Evolutionary conservation across 2,888 invertebrate genomes (phyloP).

Genomic region (Aporophyla lueneburgensis): DNA sequence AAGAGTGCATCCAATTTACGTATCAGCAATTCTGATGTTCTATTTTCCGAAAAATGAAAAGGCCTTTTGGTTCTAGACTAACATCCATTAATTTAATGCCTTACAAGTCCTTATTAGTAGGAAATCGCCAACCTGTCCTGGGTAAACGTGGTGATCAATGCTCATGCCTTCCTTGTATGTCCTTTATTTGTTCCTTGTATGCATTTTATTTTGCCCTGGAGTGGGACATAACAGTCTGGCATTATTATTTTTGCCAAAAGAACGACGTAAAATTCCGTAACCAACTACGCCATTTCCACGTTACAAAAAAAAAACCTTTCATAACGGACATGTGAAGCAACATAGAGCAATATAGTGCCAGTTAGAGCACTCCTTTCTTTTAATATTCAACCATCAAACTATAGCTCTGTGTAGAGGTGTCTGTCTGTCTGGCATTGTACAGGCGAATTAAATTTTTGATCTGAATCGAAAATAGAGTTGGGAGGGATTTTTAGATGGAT

Average conservation of each 20-base stretch:
- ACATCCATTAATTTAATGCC: no score
- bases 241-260: not conserved
- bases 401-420: slow-evolving; percentile 35
- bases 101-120: no score
- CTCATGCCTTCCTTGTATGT: no score
- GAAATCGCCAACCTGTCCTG: no score
- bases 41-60: not conserved
- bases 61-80: no score
- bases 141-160: no score
- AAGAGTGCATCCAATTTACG: no score
- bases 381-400: slow-evolving; percentile 58
- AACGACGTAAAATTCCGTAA: slow-evolving; percentile 1
- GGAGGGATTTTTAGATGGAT: not conserved
- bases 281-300: not conserved
- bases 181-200: no score
- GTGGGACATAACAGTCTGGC: no score
- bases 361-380: slow-evolving; percentile 62
- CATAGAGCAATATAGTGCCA: slow-evolving; percentile 14
- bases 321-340: slow-evolving; percentile 25
- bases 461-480: slow-evolving; percentile 36
- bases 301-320: not conserved
- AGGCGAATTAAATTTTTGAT: slow-evolving; percentile 54
- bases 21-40: not conserved
- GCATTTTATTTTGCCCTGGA: no score
- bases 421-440: slow-evolving; percentile 47